Evolutionary conservation across 2,888 invertebrate genomes (phyloP), one percentile per base, ranked within the genome.

Genomic region (Phania funesta): DNA sequence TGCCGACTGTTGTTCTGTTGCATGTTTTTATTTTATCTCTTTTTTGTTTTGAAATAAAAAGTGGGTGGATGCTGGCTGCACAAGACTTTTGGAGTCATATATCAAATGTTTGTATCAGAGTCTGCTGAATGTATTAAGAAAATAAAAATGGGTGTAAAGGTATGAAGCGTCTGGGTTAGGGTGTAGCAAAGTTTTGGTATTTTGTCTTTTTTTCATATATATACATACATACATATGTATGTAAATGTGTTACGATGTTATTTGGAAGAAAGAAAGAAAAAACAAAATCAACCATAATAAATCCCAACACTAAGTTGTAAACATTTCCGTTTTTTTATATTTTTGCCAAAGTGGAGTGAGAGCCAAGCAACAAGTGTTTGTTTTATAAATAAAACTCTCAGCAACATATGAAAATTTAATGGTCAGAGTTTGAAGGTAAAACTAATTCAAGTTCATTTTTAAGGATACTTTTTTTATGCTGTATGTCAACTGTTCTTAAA

Each of bases 11-110:
- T 18, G 26, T 22, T 50, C 5, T 1, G 29, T 62, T 46, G 16
- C 3, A n/a, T n/a, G n/a, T 62, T 11, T 29, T 29, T 13, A 16
- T 46, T 62, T 18, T 18, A 29, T 29, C 46, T 4, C 20, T 44
- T 46, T 24, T 24, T 48, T 44, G 54, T 35, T 68, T 54, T 2
- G 7, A 29, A 58, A 16, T 32, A 68, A 79, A 80, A 74, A 80
- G 74, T 80, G 79, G 79, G 79, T 74, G 79, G 79, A 74, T 74
- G 79, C 74, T 80, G 79, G 54, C 56, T 64, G 20, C 18, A 50
- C 46, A 73, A 67, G 20, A 35, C 11, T 48, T 38, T 38, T 38
- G 5, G 35, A 13, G 11, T 38, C 48, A 67, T 56, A 32, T 65
- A 64, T 64, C 48, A 60, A 64, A 64, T 16, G n/a, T 48, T 48